A percentile compares a stretch with the other conserved stretches of the same genome.
phyloP scores from a whole-genome alignment of 2,888 invertebrate species.

The Drosophila borborema region DNA sequence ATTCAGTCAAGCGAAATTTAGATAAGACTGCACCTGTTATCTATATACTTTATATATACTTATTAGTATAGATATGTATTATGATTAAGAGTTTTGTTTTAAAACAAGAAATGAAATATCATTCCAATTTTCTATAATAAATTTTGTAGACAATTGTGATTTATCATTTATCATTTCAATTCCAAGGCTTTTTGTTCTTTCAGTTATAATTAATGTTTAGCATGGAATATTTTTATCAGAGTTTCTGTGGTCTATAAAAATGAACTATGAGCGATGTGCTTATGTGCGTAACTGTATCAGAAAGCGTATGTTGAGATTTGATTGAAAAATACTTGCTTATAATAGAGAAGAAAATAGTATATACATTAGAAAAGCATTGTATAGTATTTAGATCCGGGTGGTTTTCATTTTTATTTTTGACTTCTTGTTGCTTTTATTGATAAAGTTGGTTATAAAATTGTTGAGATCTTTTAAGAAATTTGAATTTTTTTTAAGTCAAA shows the following conservation, averaged over 20 bases:
- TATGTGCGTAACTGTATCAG: neutral
- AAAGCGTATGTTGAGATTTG: neutral
- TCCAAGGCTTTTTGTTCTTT: neutral
- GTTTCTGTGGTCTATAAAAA: neutral
- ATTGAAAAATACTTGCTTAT: neutral
- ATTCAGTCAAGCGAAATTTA: constrained; percentile 32
- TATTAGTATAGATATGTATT: constrained; percentile 34
- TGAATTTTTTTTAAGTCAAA: too few species aligned
- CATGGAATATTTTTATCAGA: neutral
- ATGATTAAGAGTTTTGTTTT: constrained; percentile 22
- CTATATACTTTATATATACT: constrained; percentile 20
- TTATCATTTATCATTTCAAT: constrained; percentile 7
- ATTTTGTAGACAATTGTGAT: constrained; percentile 15
- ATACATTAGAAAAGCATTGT: too few species aligned
- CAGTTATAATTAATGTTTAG: neutral
- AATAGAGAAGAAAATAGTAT: too few species aligned
- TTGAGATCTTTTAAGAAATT: too few species aligned
- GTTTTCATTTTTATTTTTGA: too few species aligned
- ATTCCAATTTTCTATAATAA: constrained; percentile 2
- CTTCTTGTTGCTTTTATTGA: too few species aligned
- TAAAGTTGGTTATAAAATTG: too few species aligned
- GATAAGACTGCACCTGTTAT: constrained; percentile 55
- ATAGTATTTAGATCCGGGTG: neutral
- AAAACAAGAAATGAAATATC: constrained; percentile 9
- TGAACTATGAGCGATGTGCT: neutral